phyloP scores from a whole-genome alignment of 2,797 vertebrate species.

The Gallinago solitaria region DNA sequence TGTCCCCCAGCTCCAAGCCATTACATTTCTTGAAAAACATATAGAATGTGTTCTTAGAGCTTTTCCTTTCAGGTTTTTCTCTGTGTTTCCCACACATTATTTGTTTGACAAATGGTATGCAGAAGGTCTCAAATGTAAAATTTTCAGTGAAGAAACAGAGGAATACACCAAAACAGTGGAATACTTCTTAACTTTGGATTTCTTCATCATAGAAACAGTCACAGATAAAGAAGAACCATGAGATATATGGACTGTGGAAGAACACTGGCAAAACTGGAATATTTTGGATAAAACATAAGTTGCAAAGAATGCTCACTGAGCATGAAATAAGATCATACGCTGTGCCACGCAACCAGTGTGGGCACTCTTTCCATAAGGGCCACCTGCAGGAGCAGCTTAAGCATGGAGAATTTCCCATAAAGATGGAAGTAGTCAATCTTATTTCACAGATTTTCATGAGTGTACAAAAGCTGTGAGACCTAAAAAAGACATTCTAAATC shows the following conservation, averaged over 20 bases:
- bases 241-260: background rate
- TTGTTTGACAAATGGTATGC: background rate
- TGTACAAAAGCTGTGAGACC: background rate
- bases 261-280: background rate
- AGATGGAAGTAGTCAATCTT: background rate
- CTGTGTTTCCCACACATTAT: background rate
- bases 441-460: background rate
- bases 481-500: background rate
- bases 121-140: background rate
- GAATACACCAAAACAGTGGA: background rate
- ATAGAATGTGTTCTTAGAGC: background rate
- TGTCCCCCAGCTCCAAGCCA: fast-evolving
- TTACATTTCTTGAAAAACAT: background rate
- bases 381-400: background rate
- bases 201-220: background rate
- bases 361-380: background rate
- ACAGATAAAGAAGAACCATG: background rate
- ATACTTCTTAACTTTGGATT: background rate
- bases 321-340: background rate
- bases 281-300: background rate
- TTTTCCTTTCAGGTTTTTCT: background rate
- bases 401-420: background rate
- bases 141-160: background rate
- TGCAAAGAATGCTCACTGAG: background rate
- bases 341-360: background rate